These are phyloP conservation scores for Brachyalestes nurse DNA, from an alignment of 2,797 vertebrate genomes.

Conservation along the genomic window DNA sequence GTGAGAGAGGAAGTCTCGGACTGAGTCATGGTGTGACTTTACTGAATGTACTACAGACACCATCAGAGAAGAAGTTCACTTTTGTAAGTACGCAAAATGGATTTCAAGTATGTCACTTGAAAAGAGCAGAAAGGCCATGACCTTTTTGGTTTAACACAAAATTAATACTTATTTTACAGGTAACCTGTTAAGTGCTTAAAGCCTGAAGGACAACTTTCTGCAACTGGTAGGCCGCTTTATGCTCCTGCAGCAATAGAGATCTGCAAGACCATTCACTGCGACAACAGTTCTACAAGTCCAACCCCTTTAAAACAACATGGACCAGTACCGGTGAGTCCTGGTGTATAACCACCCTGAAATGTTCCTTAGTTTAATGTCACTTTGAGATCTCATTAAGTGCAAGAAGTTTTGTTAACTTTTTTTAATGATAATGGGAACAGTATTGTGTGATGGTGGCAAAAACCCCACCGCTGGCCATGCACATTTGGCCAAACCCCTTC, in stretches of 20 bases:
- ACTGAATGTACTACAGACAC: constrained; percentile 38
- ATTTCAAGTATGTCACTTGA: not conserved
- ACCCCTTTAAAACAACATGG: not conserved
- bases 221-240: not conserved
- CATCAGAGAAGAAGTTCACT: constrained; percentile 20
- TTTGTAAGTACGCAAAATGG: not conserved
- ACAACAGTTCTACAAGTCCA: not conserved
- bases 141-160: not conserved
- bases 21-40: constrained; percentile 54
- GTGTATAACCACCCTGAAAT: no score
- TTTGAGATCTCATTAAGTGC: not conserved
- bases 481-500: no score
- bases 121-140: not conserved
- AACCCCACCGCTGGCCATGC: no score
- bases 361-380: not conserved
- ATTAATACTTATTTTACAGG: not conserved
- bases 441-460: not conserved
- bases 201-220: not conserved
- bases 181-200: not conserved
- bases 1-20: constrained; percentile 59
- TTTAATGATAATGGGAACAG: not conserved
- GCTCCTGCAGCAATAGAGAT: not conserved
- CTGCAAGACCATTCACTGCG: not conserved
- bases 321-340: not conserved
- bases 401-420: not conserved